Base-by-base conservation (phyloP, 2,113 vertebrate species). In the Gymnogyps californianus region DNA sequence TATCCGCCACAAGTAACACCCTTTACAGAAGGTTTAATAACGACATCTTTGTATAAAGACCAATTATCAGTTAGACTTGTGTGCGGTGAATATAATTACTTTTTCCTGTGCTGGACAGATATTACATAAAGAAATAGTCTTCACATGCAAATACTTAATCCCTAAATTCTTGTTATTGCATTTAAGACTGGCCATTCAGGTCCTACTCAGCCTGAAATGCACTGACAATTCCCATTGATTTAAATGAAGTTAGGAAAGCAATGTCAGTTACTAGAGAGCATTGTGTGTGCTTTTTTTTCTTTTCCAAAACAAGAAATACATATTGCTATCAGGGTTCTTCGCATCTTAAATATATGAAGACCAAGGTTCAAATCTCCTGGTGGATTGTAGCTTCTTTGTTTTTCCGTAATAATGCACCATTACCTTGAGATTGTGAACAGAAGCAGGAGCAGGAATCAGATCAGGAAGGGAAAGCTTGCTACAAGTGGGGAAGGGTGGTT, bases 231-330 rank as follows among this genome's bases (percentile, higher is more conserved):
- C 44, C 20, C 5, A 79, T 26, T 4, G 0, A 40, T 52, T 42
- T 64, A 86, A 94, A 67, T 40, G 22, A 62, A 10, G 7, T n/a
- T 32, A 81, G 28, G 6, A 89, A 89, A 87, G 3, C 1, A 76
- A 36, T 31, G 13, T 54, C 19, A 2, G 2, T 49, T 66, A 44
- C 12, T 36, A 16, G 12, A 64, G 12, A 93, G 10, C 3, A 15
- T 51, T 0, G 0, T 49, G 12, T 78, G 40, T 19, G 7, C 5
- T 52, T 29, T 61, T 25, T 51, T 58, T n/a, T 59, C 8, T 58
- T 74, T 65, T 44, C 2, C 3, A 31, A 40, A 70, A 74, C 9
- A 67, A 42, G 2, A 83, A 55, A 69, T 34, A 18, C 2, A 5
- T 31, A 44, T 36, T 75, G 6, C 20, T 40, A 3, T 49, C 8